Evolutionary conservation across 2,888 invertebrate species (phyloP), one percentile per base, ranked within the genome.

Genomic region (Drosophila percnosoma): DNA sequence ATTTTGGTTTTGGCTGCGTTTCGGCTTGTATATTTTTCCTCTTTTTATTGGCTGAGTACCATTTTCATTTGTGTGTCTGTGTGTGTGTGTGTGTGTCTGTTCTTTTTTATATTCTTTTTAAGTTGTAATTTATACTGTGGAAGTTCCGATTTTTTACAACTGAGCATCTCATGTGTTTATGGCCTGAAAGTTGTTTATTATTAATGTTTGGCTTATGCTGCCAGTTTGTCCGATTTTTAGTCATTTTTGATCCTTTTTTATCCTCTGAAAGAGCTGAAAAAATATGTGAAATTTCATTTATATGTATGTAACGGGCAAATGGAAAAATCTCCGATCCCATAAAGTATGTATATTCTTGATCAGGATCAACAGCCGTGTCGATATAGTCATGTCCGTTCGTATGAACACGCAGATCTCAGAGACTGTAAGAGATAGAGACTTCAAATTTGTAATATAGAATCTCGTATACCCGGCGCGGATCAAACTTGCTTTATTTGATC

Each of bases 151-250:
- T 63, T 59, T 60, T 60, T 66, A 53, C 49, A 61, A 51, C 58
- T 58, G 72, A 75, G 82, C 67, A 70, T 78, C 88, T 85, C 90
- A 84, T 86, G 84, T 89, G 90, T 89, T 86, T 89, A 89, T 86
- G 86, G 88, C 82, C 87, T 87, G 86, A 89, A 89, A 86, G 90
- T 87, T 87, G 86, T 85, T 85, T 85, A 89, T 89, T 89, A 87
- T 84, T 87, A 84, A 84, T 89, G 88, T 84, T 87, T 84, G 78
- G 85, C 76, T 79, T 84, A 79, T 83, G 79, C 70, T 81, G 78
- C 70, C 70, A 74, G 67, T 78, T 80, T 72, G 53, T 11, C 10
- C 67, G 58, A 48, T 59, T 64, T 71, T 61, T 42, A 60, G 72
- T 59, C 59, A 63, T 66, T 75, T 48, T 62, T 64, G 69, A 59